A percentile compares a stretch with the other conserved stretches of the same genome.
Evolutionary conservation across 2,888 invertebrate species (phyloP).

Genomic region (Hecatera dysodea): DNA sequence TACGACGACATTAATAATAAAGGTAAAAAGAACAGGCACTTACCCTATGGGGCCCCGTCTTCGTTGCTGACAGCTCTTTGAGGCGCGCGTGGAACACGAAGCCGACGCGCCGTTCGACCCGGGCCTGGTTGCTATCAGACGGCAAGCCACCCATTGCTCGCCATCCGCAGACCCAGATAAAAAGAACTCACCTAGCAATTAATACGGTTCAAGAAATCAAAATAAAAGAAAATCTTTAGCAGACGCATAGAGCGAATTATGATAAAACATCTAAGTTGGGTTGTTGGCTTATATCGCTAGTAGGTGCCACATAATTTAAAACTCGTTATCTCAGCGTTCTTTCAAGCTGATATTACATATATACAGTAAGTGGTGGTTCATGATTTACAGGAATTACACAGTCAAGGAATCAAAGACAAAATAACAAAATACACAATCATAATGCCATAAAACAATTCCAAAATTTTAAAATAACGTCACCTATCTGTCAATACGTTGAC

Average conservation of each 20-base stretch:
- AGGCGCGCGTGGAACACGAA: too few species aligned
- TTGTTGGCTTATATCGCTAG: background rate
- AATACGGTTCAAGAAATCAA: constrained; percentile 16
- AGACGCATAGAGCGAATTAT: background rate
- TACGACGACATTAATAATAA: background rate
- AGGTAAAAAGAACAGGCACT: background rate
- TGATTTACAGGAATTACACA: constrained; percentile 15
- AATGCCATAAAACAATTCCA: constrained; percentile 1
- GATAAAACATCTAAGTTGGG: background rate
- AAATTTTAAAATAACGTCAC: constrained; percentile 26
- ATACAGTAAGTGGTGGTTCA: background rate
- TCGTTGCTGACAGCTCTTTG: too few species aligned
- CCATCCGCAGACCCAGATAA: too few species aligned
- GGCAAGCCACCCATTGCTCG: too few species aligned
- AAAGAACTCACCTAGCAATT: constrained; percentile 1
- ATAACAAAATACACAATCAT: background rate
- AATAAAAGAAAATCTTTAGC: constrained; percentile 13
- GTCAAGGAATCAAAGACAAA: background rate
- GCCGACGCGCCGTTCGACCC: too few species aligned
- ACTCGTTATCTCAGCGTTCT: background rate
- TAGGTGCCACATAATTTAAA: background rate
- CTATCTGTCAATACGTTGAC: constrained; percentile 12
- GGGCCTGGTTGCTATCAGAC: too few species aligned
- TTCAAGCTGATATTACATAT: background rate
- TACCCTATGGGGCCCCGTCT: too few species aligned